Conservation (phyloP, 2,888 invertebrate species). For the Leptopilina syphax region DNA sequence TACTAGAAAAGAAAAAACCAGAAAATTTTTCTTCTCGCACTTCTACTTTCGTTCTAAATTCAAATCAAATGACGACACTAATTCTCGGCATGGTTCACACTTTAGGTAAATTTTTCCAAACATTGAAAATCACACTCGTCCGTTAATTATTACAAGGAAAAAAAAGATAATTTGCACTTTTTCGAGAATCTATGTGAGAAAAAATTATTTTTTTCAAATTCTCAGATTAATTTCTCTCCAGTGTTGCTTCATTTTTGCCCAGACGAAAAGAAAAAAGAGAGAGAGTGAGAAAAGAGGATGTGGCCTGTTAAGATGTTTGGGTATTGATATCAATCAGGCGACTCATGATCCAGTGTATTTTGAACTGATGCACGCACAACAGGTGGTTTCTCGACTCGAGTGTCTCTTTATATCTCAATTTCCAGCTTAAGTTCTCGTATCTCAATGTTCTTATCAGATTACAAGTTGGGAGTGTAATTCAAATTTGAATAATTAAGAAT, state of each 20-base stretch:
- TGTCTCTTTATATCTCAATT: conserved; percentile 15
- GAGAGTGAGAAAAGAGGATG: not conserved
- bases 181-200: no score
- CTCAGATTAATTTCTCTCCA: conserved; percentile 31
- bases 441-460: not conserved
- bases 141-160: no score
- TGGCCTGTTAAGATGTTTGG: conserved; percentile 29
- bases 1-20: no score
- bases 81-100: conserved; percentile 33
- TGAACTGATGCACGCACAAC: conserved; percentile 16
- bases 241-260: conserved; percentile 20
- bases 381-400: conserved; percentile 29
- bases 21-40: conserved; percentile 5
- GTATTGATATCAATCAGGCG: conserved; percentile 10
- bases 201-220: not conserved
- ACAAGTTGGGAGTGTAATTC: not conserved
- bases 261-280: not conserved
- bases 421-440: conserved; percentile 11
- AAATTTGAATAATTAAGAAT: not conserved
- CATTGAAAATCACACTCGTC: conserved; percentile 3
- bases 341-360: conserved; percentile 16
- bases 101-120: conserved; percentile 22
- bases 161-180: not conserved
- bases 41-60: conserved; percentile 21
- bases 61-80: conserved; percentile 13